Conservation (phyloP, 2,113 vertebrate genomes). For the Otis tarda region DNA sequence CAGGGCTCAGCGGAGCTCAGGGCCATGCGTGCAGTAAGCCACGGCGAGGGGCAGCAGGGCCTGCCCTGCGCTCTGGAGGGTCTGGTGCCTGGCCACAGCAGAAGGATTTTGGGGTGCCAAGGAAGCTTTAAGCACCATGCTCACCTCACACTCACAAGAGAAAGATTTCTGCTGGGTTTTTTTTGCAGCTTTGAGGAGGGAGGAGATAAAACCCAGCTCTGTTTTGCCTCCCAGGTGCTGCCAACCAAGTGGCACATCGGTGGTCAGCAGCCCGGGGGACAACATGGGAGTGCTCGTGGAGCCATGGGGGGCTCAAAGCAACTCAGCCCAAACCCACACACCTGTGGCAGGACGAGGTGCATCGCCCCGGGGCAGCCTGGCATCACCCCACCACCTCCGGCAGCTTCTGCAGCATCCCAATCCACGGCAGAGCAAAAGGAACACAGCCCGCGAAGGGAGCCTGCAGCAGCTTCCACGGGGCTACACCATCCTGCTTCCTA, state of each 20-base stretch:
- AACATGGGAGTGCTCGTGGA: accelerated
- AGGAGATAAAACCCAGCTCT: neutral
- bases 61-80: too few relatives aligned
- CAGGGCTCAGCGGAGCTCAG: neutral
- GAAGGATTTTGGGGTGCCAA: neutral
- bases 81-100: neutral
- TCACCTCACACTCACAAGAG: neutral
- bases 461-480: neutral
- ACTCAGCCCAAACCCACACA: neutral
- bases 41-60: neutral
- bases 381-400: neutral
- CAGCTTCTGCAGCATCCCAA: neutral
- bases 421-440: neutral
- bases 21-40: neutral
- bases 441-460: neutral
- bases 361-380: neutral
- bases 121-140: neutral
- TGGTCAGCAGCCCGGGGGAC: neutral
- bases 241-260: neutral
- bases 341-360: neutral
- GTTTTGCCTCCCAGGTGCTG: neutral
- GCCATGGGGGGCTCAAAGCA: accelerated
- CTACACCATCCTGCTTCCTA: neutral
- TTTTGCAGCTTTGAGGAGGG: neutral
- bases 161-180: neutral